Conservation (phyloP, 2,113 vertebrate species). For the Ailuropoda melanoleuca region DNA sequence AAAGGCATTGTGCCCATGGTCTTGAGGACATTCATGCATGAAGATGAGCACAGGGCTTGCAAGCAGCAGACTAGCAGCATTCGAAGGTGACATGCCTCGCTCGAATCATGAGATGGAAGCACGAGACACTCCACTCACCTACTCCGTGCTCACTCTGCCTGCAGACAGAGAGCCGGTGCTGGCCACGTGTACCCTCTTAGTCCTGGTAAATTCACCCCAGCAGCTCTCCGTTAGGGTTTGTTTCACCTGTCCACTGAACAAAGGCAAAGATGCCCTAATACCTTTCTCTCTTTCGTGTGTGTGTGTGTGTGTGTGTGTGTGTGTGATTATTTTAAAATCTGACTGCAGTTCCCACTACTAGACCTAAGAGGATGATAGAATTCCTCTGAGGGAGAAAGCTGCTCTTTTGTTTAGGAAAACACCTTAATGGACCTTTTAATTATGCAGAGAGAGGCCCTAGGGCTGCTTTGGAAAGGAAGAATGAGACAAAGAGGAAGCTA, state of each 20-base stretch:
- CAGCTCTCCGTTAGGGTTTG: background rate
- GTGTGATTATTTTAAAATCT: conserved; percentile 42
- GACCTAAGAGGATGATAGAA: conserved; percentile 34
- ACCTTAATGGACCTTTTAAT: conserved; percentile 76
- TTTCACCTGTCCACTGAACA: background rate
- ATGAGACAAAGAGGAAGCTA: conserved; percentile 1
- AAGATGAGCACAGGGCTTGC: background rate
- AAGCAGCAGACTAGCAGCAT: background rate
- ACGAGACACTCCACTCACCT: background rate
- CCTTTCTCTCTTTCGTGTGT: background rate
- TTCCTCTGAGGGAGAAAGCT: conserved; percentile 57
- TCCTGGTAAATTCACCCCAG: background rate
- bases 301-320: background rate
- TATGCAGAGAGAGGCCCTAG: conserved; percentile 60
- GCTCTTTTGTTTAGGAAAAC: conserved; percentile 66
- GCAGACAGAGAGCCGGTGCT: background rate
- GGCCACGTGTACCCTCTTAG: background rate
- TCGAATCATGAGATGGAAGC: background rate
- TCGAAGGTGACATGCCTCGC: background rate
- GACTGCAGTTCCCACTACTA: background rate
- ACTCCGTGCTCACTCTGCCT: background rate
- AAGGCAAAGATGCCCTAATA: background rate
- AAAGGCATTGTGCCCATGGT: background rate
- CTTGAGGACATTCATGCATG: background rate
- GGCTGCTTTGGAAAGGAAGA: background rate